These are phyloP conservation scores for Euzophera pinguis DNA, from an alignment of 2,888 invertebrate species.

Conservation along the genomic window DNA sequence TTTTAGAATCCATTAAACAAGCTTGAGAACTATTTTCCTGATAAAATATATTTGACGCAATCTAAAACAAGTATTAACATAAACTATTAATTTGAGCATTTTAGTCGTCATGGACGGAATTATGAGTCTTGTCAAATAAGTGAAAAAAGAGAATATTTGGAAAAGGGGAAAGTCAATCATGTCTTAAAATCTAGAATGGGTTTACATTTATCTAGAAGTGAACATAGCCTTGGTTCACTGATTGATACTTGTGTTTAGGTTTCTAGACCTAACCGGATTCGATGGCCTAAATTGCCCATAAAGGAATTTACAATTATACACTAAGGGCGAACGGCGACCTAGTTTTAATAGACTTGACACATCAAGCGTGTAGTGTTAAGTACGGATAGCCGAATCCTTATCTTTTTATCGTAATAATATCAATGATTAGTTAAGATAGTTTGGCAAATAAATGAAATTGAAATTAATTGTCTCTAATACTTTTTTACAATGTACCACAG, in stretches of 20 bases:
- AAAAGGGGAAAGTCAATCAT: constrained; percentile 1
- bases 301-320: constrained; percentile 47
- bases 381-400: constrained; percentile 1
- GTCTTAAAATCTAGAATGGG: constrained; percentile 1
- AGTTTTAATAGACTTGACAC: constrained; percentile 46
- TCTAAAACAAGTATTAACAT: not conserved
- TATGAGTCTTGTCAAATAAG: constrained; percentile 4
- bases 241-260: constrained; percentile 60
- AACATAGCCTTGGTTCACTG: constrained; percentile 51
- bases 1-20: not conserved
- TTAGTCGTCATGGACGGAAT: not conserved
- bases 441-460: too few species aligned
- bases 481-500: too few species aligned
- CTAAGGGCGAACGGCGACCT: constrained; percentile 44
- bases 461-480: too few species aligned
- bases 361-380: constrained; percentile 25
- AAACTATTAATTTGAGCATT: not conserved
- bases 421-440: too few species aligned
- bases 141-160: constrained; percentile 5
- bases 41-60: not conserved
- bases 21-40: not conserved
- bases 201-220: constrained; percentile 18
- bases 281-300: constrained; percentile 60
- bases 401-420: too few species aligned
- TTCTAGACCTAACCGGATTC: constrained; percentile 62